Evolutionary conservation across 2,888 invertebrate genomes (phyloP).

Genomic region (Conchocele bisecta): DNA sequence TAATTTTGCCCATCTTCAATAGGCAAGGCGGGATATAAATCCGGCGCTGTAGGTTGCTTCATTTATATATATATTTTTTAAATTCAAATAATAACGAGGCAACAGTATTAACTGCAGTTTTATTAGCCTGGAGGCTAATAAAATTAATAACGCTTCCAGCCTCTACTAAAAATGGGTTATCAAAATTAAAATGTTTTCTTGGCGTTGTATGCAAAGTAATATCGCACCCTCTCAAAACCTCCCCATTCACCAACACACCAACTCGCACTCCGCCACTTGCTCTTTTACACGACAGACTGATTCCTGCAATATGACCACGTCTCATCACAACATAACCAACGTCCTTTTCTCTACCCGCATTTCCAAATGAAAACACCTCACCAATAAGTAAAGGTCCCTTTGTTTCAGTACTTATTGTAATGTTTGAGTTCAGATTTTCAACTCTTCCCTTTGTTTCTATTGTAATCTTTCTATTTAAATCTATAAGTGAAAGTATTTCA

Average conservation of each 20-base stretch:
- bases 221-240: slow-evolving; percentile 22
- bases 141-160: slow-evolving; percentile 40
- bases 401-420: slow-evolving; percentile 36
- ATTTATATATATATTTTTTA: slow-evolving; percentile 15
- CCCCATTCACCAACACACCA: slow-evolving; percentile 28
- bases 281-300: slow-evolving; percentile 19
- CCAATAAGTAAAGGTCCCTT: slow-evolving; percentile 21
- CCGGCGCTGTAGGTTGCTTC: slow-evolving; percentile 42
- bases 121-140: slow-evolving; percentile 21
- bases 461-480: slow-evolving; percentile 3
- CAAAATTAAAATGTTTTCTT: slow-evolving; percentile 35
- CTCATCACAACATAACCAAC: slow-evolving; percentile 40
- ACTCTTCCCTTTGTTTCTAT: slow-evolving; percentile 24
- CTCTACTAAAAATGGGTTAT: slow-evolving; percentile 26
- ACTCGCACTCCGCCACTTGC: slow-evolving; percentile 26
- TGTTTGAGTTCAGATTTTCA: slow-evolving; percentile 21
- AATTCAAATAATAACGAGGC: slow-evolving; percentile 32
- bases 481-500: not conserved
- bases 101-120: slow-evolving; percentile 31
- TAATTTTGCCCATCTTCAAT: slow-evolving; percentile 45
- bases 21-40: slow-evolving; percentile 35
- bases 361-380: slow-evolving; percentile 33
- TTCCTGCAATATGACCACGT: slow-evolving; percentile 30
- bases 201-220: slow-evolving; percentile 37
- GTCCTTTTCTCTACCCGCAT: slow-evolving; percentile 31